Evolutionary conservation across 2,888 invertebrate species (phyloP), one percentile per base, ranked within the genome.

Genomic region (Melinaea menophilus): DNA sequence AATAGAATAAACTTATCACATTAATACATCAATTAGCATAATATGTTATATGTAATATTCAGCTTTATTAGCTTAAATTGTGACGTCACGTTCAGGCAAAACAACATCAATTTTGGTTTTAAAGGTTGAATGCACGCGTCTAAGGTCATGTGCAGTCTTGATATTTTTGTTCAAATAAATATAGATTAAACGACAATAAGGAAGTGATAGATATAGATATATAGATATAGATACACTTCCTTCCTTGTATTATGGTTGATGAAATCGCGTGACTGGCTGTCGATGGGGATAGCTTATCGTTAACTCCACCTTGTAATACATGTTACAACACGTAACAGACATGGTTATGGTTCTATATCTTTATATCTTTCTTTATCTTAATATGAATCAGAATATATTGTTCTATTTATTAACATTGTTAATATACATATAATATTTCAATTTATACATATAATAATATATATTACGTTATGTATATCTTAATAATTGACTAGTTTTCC

Each of bases 211-310:
- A 31, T 31, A 31, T 7, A 31, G 51, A 51, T 51, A 56, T 22
- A 22, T 22, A 22, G 22, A 22, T 22, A 35, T 54, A 54, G 4
- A 54, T 5, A 37, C n/a, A 37, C 37, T 56, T 35, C 51, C 51
- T 31, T 22, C 9, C 41, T 56, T 12, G 45, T 57, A 31, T 45
- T 45, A 5, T 62, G 61, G 58, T 51, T 60, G 62, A 62, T 64
- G 61, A 35, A 58, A 54, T 69, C 54, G 73, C 72, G 73, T 73
- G 74, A 70, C 78, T 72, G 69, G 61, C 72, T 75, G 79, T 75
- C 80, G 80, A 84, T 81, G 75, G 80, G 75, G 73, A 78, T 71
- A 73, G 70, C 79, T 79, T 81, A 82, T 81, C 81, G 75, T 59
- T 55, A 72, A 70, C 74, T 73, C 73, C 76, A 75, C 77, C 74